Conservation (phyloP, 2,113 vertebrate species). For the Mastomys natalensis region DNA sequence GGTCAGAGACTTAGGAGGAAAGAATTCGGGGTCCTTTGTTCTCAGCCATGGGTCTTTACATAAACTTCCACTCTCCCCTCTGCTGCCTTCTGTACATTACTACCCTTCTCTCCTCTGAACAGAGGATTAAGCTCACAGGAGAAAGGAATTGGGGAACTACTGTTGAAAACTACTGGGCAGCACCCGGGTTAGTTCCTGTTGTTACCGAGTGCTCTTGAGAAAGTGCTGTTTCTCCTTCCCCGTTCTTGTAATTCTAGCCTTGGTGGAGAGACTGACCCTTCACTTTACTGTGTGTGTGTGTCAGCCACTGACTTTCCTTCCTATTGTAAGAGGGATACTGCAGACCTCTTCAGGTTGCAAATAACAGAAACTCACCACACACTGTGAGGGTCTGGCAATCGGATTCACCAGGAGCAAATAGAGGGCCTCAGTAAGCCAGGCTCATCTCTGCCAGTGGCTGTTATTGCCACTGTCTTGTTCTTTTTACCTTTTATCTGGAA, state of each 20-base stretch:
- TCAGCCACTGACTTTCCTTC: not conserved
- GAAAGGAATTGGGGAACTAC: conserved; percentile 15
- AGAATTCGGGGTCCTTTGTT: not conserved
- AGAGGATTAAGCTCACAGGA: not conserved
- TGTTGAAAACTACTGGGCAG: conserved; percentile 18
- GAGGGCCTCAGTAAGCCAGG: too few species aligned
- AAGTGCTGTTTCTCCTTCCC: conserved; percentile 1
- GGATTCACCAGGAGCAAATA: not conserved
- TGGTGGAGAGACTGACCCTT: not conserved
- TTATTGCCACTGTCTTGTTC: not conserved
- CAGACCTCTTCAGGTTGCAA: not conserved
- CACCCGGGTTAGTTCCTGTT: not conserved
- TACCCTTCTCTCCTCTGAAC: not conserved
- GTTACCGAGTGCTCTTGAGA: conserved; percentile 23
- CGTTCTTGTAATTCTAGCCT: conserved; percentile 48
- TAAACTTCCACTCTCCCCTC: not conserved
- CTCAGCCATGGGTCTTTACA: not conserved
- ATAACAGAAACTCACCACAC: conserved; percentile 4
- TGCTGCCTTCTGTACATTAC: not conserved
- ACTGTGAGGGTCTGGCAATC: not conserved
- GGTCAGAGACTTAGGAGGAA: not conserved
- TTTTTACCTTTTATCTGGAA: not conserved
- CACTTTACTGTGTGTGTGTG: not conserved
- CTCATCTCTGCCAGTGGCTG: not conserved
- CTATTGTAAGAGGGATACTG: not conserved